phyloP scores from a whole-genome alignment of 2,113 vertebrate species.

The Pyxicephalus adspersus region DNA sequence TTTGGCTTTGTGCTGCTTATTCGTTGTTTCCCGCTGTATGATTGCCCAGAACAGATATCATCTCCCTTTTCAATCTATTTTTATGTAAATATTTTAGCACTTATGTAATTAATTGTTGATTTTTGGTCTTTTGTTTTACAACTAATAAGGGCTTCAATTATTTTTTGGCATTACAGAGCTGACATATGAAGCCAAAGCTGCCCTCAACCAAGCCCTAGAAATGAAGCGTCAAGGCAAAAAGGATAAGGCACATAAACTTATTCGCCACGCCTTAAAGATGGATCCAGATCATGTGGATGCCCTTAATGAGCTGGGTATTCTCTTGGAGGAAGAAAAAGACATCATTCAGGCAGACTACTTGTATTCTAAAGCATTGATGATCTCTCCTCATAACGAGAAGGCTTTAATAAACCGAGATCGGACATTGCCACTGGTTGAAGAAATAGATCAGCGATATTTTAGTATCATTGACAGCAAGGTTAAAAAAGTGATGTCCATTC shows the following conservation, averaged over 20 bases:
- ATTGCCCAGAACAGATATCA: no score
- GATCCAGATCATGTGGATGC: slow-evolving; percentile 90
- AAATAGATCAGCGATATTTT: slow-evolving; percentile 95
- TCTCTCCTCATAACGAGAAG: slow-evolving; percentile 87
- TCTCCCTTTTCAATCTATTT: no score
- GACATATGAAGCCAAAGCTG: slow-evolving; percentile 83
- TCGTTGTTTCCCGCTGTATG: no score
- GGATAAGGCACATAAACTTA: slow-evolving; percentile 92
- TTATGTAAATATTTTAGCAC: no score
- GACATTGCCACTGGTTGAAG: slow-evolving; percentile 90
- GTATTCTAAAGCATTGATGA: slow-evolving; percentile 87
- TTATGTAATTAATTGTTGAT: no score
- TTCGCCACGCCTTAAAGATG: slow-evolving; percentile 89
- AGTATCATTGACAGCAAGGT: slow-evolving; percentile 93
- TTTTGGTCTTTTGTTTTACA: no score
- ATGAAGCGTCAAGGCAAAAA: slow-evolving; percentile 94
- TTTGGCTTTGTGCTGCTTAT: no score
- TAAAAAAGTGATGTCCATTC: slow-evolving; percentile 91
- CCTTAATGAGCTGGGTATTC: slow-evolving; percentile 89
- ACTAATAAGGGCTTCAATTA: neutral
- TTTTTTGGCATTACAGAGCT: slow-evolving; percentile 75
- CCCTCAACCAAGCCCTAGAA: slow-evolving; percentile 89
- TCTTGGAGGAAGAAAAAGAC: slow-evolving; percentile 93
- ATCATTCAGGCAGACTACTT: slow-evolving; percentile 92
- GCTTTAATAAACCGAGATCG: slow-evolving; percentile 88